These are phyloP conservation scores for Callospermophilus lateralis DNA, from an alignment of 2,113 vertebrate species.

Conservation along the genomic window DNA sequence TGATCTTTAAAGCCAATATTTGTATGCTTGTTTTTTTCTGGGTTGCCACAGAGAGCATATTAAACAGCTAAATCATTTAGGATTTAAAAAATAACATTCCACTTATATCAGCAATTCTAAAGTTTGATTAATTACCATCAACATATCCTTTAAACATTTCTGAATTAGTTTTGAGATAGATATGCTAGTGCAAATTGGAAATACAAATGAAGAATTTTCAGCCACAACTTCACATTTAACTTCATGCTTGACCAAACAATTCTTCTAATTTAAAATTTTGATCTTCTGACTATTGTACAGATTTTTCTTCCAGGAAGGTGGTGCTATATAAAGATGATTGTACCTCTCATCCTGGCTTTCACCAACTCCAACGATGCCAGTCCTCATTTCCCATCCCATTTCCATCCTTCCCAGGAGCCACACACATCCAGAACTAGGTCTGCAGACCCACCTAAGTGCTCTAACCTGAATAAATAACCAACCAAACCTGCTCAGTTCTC, in stretches of 20 bases:
- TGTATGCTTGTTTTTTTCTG: constrained; percentile 5
- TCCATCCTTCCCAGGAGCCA: neutral
- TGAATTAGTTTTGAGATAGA: constrained; percentile 25
- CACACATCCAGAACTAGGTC: neutral
- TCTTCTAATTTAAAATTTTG: constrained; percentile 46
- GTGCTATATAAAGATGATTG: neutral
- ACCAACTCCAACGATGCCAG: neutral
- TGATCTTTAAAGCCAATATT: constrained; percentile 30
- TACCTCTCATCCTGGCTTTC: neutral
- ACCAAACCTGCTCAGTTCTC: neutral
- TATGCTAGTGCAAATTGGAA: neutral
- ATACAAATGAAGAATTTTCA: neutral
- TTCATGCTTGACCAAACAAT: constrained; percentile 4
- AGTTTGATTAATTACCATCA: constrained; percentile 28
- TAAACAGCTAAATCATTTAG: constrained; percentile 34
- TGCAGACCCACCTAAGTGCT: neutral
- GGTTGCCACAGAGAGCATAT: neutral
- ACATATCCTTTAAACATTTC: neutral
- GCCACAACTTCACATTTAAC: neutral
- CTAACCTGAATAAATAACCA: neutral
- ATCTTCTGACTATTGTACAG: neutral
- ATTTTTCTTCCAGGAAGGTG: neutral
- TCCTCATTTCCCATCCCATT: neutral
- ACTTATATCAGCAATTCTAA: neutral
- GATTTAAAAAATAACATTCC: neutral